Percentiles rank a stretch among this genome's conserved stretches.
phyloP scores from a whole-genome alignment of 1,140 invertebrate genomes.

The Hyphantria cunea region DNA sequence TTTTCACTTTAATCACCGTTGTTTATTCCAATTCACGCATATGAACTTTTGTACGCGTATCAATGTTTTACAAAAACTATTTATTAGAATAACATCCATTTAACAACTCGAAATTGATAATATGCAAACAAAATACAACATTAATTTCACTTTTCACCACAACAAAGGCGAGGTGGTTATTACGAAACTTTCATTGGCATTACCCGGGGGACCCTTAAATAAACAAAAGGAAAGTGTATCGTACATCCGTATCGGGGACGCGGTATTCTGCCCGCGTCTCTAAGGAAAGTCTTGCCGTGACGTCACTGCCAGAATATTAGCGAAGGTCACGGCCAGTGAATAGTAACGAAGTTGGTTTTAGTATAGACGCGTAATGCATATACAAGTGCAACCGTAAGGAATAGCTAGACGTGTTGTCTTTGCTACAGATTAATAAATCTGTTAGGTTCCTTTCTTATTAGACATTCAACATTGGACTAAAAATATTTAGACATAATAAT shows the following conservation, averaged over 20 bases:
- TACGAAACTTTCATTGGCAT: conserved; percentile 19
- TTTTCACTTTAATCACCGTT: no score
- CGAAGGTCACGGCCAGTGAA: conserved; percentile 65
- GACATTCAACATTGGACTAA: no score
- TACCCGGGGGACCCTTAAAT: conserved; percentile 14
- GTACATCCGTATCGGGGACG: conserved; percentile 38
- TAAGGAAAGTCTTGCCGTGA: conserved; percentile 56
- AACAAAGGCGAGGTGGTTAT: conserved; percentile 8
- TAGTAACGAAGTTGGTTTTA: conserved; percentile 47
- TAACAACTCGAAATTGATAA: no score
- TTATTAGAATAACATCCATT: background rate
- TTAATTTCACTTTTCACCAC: conserved; percentile 14
- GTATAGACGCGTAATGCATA: background rate
- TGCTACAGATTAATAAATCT: no score
- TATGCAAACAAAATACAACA: no score
- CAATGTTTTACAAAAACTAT: background rate
- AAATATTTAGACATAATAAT: no score
- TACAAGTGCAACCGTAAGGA: no score
- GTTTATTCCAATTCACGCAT: background rate
- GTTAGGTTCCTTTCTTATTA: no score
- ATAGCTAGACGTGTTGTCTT: no score
- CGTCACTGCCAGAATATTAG: background rate
- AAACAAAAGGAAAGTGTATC: conserved; percentile 48
- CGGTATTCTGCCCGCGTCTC: conserved; percentile 46
- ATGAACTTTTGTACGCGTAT: no score